These are phyloP conservation scores for Philaethria dido DNA, from an alignment of 2,888 invertebrate species.

Conservation along the genomic window DNA sequence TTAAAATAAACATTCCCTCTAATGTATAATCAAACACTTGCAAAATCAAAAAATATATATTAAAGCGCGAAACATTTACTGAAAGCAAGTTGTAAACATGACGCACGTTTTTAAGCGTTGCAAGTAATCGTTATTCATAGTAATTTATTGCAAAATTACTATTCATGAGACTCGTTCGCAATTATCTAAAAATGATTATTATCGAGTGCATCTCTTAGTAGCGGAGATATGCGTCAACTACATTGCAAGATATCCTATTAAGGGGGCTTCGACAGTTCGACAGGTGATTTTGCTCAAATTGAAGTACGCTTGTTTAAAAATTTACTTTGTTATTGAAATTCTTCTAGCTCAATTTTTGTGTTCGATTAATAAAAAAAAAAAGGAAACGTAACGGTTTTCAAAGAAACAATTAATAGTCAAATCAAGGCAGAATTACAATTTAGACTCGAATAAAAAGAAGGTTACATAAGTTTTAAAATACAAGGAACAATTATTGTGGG, in stretches of 20 bases:
- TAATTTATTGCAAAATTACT: conserved; percentile 36
- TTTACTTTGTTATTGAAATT: conserved; percentile 15
- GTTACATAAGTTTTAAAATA: no score
- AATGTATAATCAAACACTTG: not conserved
- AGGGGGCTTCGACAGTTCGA: conserved; percentile 45
- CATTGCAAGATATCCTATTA: conserved; percentile 43
- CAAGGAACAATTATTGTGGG: not conserved
- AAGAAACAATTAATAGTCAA: not conserved
- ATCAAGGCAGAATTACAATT: no score
- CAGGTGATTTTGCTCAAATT: conserved; percentile 43
- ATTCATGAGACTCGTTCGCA: conserved; percentile 31
- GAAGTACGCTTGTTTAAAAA: conserved; percentile 37
- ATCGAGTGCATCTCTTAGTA: conserved; percentile 42
- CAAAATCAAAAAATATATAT: not conserved
- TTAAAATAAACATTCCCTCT: not conserved
- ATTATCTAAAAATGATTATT: conserved; percentile 42
- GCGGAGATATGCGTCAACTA: conserved; percentile 43
- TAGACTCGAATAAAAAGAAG: no score
- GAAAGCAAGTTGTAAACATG: not conserved
- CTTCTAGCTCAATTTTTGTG: not conserved
- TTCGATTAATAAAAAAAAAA: not conserved
- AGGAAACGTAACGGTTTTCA: not conserved
- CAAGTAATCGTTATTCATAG: conserved; percentile 21
- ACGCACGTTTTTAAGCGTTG: conserved; percentile 5
- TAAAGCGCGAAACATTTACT: conserved; percentile 5